phyloP scores from a whole-genome alignment of 2,888 invertebrate species.

The Hemaris fuciformis region DNA sequence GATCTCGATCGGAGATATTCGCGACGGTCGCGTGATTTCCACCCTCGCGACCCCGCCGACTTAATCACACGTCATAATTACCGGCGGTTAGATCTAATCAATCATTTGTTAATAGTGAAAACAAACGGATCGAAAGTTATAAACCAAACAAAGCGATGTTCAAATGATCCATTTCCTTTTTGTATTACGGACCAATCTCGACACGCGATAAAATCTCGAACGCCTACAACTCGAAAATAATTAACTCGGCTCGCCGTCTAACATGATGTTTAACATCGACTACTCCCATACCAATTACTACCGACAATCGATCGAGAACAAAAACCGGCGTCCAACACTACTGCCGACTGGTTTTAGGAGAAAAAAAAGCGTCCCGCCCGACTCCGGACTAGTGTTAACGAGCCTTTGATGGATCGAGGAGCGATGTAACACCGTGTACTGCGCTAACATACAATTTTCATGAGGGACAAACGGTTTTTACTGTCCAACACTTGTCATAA shows the following conservation, averaged over 20 bases:
- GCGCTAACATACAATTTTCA: slow-evolving; percentile 46
- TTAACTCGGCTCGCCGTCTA: slow-evolving; percentile 73
- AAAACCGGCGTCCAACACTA: slow-evolving; percentile 69
- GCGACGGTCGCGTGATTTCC: slow-evolving; percentile 4
- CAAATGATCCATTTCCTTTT: slow-evolving; percentile 65
- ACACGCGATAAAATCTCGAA: slow-evolving; percentile 62
- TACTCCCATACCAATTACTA: slow-evolving; percentile 80
- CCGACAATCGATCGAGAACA: slow-evolving; percentile 69
- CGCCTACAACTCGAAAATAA: slow-evolving; percentile 79
- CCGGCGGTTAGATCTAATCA: background rate
- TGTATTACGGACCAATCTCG: slow-evolving; percentile 58
- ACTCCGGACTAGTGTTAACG: slow-evolving; percentile 67
- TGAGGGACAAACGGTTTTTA: slow-evolving; percentile 52
- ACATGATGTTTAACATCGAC: slow-evolving; percentile 77
- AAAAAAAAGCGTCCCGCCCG: slow-evolving; percentile 50
- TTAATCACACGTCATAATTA: background rate
- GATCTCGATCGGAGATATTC: slow-evolving; percentile 25
- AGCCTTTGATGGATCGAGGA: slow-evolving; percentile 73
- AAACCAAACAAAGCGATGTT: slow-evolving; percentile 54
- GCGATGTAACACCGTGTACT: slow-evolving; percentile 60
- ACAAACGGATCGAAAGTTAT: slow-evolving; percentile 37
- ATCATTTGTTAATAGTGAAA: slow-evolving; percentile 21
- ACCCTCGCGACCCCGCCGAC: background rate
- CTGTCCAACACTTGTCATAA: slow-evolving; percentile 45
- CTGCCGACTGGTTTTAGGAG: slow-evolving; percentile 48